Evolutionary conservation across 1,140 invertebrate genomes (phyloP), one percentile per base, ranked within the genome.

Genomic region (Macrobrachium nipponense): DNA sequence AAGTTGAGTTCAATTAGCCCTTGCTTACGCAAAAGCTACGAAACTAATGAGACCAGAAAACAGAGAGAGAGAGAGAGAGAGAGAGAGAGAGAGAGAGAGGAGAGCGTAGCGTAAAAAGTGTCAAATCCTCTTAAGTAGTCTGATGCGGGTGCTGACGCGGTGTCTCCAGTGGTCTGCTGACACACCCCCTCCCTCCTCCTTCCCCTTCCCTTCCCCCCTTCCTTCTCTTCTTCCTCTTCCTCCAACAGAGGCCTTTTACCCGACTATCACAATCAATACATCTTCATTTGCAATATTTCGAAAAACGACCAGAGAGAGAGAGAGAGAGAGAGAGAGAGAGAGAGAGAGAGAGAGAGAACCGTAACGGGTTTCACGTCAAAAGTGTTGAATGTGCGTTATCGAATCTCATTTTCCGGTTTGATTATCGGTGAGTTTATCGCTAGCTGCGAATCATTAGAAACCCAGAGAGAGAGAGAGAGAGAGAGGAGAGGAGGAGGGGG

Each of bases 231-330:
- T 76, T 0, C 43, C 81, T 66, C 75, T 51, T 44, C 10, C 75
- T 51, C 27, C 70, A 60, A 27, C 20, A n/a, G 36, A n/a, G n/a
- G 20, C 18, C 12, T 20, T 23, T 61, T 44, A 18, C 60, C 59
- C 12, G 61, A 62, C 61, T 84, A 58, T 64, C 60, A 66, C 73
- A 84, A 77, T 84, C 73, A 84, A 78, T 78, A 84, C 51, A 78
- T 84, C 75, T 77, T 84, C 82, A 84, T 84, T 78, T 84, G 82
- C 73, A 84, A 62, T 78, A 84, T 77, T 84, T 77, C 73, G 58
- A 84, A 70, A 70, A 36, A 36, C 27, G 27, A 36, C 1, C 1
- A 36, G 27, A 36, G 27, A 36, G 27, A 36, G 27, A 36, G 27
- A 36, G 27, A 36, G 27, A 36, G 27, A 36, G 27, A 36, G 27